Evolutionary conservation across 2,888 invertebrate genomes (phyloP).

Genomic region (Hesperia comma): DNA sequence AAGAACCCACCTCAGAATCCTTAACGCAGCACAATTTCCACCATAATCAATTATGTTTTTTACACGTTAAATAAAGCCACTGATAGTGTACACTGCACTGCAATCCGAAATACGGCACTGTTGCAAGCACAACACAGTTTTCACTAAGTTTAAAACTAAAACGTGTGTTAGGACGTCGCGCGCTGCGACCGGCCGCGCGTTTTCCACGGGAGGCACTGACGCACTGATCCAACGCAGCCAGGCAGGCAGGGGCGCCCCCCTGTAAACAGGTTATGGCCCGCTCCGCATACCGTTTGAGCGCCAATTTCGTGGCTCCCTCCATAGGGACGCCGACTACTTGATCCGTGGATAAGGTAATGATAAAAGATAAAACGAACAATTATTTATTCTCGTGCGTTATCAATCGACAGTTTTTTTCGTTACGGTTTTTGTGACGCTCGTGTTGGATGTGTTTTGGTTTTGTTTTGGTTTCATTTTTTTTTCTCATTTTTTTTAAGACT

Average conservation of each 20-base stretch:
- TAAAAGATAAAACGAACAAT: conserved; percentile 58
- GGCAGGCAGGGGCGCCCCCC: conserved; percentile 48
- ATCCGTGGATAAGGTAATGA: conserved; percentile 64
- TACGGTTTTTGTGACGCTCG: too few relatives aligned
- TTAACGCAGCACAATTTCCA: conserved; percentile 65
- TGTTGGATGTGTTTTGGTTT: too few relatives aligned
- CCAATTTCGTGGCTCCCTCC: conserved; percentile 74
- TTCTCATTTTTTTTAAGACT: too few relatives aligned
- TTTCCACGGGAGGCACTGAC: conserved; percentile 59
- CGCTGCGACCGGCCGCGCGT: conserved; percentile 59
- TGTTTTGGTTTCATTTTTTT: too few relatives aligned
- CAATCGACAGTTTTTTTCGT: too few relatives aligned
- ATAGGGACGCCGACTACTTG: conserved; percentile 64
- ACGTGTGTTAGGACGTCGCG: conserved; percentile 54
- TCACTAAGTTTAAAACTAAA: conserved; percentile 49
- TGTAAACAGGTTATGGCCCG: conserved; percentile 75
- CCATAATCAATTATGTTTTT: conserved; percentile 68
- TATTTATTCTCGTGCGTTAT: conserved; percentile 25
- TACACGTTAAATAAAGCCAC: conserved; percentile 38
- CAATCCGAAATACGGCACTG: conserved; percentile 65
- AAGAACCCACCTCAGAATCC: conserved; percentile 74
- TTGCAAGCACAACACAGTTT: conserved; percentile 41
- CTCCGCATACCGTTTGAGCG: conserved; percentile 72
- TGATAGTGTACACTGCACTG: conserved; percentile 65
- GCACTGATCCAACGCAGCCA: conserved; percentile 31